Base-by-base conservation (phyloP, 2,113 vertebrate species). In the Cheirogaleus medius region DNA sequence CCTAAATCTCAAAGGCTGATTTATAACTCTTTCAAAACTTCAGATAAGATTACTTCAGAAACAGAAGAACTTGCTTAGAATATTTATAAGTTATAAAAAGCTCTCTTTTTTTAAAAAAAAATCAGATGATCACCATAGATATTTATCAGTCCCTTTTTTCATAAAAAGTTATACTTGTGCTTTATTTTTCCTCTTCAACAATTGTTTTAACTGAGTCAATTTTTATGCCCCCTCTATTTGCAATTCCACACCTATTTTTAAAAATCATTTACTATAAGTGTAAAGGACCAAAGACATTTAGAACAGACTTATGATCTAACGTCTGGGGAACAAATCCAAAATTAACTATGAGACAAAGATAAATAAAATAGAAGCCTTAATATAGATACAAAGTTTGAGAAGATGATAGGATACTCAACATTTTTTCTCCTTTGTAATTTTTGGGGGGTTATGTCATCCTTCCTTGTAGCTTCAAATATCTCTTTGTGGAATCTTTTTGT, bases 281-380 rank as follows among this genome's bases (percentile, higher is more conserved):
- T 69, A 32, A 91, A 87, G 32, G 47, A 85, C 25, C 21, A 71
- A 93, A 97, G 25, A 63, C 8, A 80, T 90, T 85, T 80, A 81
- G 18, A 60, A 81, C 3, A 76, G 37, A 58, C 8, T 64, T 90
- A 90, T 58, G 68, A 87, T 60, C 49, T 87, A 97, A 92, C 37
- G 15, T 94, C 49, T 92, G 39, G 21, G 21, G 10, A 66, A 84
- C 23, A 71, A 77, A 47, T 63, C 8, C 49, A 69, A 90, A 97
- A 77, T 87, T 87, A 76, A 74, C 27, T 42, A 63, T n/a, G 52
- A 94, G 37, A 82, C 25, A 87, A 52, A 85, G 56, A 85, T 39
- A 87, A 94, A 82, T 73, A 13, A 66, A 96, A 71, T 4, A 34
- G 37, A 63, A 83, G 25, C 20, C 42, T 80, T 91, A 52, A 56